Conservation (phyloP, 1,140 invertebrate species). For the Meloidogyne chitwoodi region DNA sequence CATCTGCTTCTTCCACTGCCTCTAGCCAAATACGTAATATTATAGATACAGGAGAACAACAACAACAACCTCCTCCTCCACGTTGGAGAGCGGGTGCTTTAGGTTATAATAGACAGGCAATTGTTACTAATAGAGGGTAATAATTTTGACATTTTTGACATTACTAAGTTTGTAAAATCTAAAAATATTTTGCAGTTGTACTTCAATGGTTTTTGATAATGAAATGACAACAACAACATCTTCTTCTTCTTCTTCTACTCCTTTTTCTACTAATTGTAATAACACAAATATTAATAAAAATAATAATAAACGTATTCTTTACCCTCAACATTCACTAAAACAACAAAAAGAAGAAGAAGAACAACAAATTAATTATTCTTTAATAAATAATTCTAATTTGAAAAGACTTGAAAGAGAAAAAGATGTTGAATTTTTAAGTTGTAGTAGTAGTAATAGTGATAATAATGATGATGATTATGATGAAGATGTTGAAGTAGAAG, state of each 20-base stretch:
- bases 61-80: neutral
- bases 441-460: no score
- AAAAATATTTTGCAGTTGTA: no score
- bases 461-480: slow-evolving; percentile 11
- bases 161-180: no score
- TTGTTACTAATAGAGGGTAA: neutral
- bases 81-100: neutral
- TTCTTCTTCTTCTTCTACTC: neutral
- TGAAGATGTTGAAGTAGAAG: slow-evolving; percentile 32
- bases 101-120: neutral
- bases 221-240: no score
- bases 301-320: no score
- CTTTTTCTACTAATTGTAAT: neutral
- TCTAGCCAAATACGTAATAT: neutral
- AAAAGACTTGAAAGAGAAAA: no score
- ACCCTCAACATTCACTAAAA: neutral
- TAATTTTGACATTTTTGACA: neutral
- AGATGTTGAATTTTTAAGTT: neutral
- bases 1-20: neutral
- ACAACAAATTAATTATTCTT: no score
- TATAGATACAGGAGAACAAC: neutral
- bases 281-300: slow-evolving; percentile 29
- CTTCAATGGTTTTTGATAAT: neutral
- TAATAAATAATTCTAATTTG: no score
- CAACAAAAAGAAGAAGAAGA: no score